A percentile compares a stretch with the other conserved stretches of the same genome.
phyloP scores from a whole-genome alignment of 1,140 invertebrate genomes.

The Sminthurinus signatus region DNA sequence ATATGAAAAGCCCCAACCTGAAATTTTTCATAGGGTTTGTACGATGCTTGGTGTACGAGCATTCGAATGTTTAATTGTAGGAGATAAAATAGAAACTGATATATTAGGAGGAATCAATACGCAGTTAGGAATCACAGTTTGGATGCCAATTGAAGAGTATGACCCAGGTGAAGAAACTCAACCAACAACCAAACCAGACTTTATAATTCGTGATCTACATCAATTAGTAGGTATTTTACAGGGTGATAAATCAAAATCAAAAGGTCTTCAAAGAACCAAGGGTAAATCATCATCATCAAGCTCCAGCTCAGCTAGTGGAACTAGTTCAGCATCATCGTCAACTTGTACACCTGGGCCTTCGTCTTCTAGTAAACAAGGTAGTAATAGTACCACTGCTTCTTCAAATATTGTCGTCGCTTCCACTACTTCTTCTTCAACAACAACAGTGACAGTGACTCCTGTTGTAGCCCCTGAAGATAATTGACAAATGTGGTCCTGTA shows the following conservation, averaged over 20 bases:
- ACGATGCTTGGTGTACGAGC: conserved; percentile 62
- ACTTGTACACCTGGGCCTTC: conserved; percentile 10
- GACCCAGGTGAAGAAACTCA: conserved; percentile 20
- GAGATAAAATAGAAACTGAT: conserved; percentile 77
- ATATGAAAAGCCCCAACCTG: conserved; percentile 72
- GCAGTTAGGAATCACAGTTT: conserved; percentile 65
- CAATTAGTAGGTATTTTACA: conserved; percentile 34
- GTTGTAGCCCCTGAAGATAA: neutral
- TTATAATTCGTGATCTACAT: conserved; percentile 37
- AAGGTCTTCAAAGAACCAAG: conserved; percentile 20
- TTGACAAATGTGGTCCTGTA: conserved; percentile 7
- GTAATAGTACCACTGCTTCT: neutral
- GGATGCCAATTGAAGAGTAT: conserved; percentile 57
- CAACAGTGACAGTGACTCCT: too few species aligned
- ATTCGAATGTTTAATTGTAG: conserved; percentile 71
- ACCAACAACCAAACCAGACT: conserved; percentile 42
- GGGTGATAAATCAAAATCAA: conserved; percentile 30
- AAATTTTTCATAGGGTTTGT: conserved; percentile 64
- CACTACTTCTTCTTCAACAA: neutral
- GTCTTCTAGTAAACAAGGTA: neutral
- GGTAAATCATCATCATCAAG: neutral
- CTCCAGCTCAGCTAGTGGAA: neutral
- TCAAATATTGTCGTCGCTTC: neutral
- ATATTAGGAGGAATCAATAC: conserved; percentile 71
- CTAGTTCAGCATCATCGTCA: neutral